These are phyloP conservation scores for Cloeon dipterum DNA, from an alignment of 2,888 invertebrate species.

Conservation along the genomic window DNA sequence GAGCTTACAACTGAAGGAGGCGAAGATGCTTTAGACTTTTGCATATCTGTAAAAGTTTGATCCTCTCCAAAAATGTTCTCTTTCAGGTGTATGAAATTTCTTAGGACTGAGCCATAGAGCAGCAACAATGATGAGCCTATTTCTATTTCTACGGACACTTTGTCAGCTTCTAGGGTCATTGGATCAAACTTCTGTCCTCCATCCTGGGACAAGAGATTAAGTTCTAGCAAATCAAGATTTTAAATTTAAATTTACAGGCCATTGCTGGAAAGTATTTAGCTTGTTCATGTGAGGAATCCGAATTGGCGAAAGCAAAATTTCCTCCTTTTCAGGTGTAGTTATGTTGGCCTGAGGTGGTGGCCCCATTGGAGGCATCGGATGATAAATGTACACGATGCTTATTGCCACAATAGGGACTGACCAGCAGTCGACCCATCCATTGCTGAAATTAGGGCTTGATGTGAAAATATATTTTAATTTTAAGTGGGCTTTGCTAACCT, in stretches of 20 bases:
- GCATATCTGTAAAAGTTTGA: conserved; percentile 85
- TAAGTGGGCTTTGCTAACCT: too few relatives aligned
- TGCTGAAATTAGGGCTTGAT: conserved; percentile 11
- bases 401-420: conserved; percentile 83
- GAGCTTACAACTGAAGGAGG: background rate
- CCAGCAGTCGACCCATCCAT: conserved; percentile 93
- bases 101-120: conserved; percentile 76
- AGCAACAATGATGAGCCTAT: conserved; percentile 82
- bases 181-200: conserved; percentile 65
- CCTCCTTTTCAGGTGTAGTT: conserved; percentile 86
- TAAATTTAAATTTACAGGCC: too few relatives aligned
- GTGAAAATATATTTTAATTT: too few relatives aligned
- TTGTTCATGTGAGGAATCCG: conserved; percentile 41
- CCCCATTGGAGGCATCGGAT: conserved; percentile 74
- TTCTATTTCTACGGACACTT: conserved; percentile 77
- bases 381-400: conserved; percentile 75
- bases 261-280: conserved; percentile 28
- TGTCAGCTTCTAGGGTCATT: conserved; percentile 60
- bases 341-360: conserved; percentile 78
- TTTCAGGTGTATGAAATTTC: conserved; percentile 71
- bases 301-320: conserved; percentile 75
- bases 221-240: too few relatives aligned
- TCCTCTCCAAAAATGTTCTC: conserved; percentile 97
- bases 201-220: conserved; percentile 12
- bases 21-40: conserved; percentile 20